A percentile compares a stretch with the other conserved stretches of the same genome.
phyloP scores from a whole-genome alignment of 1,140 invertebrate genomes.

The Akabosia matsudoensis region DNA sequence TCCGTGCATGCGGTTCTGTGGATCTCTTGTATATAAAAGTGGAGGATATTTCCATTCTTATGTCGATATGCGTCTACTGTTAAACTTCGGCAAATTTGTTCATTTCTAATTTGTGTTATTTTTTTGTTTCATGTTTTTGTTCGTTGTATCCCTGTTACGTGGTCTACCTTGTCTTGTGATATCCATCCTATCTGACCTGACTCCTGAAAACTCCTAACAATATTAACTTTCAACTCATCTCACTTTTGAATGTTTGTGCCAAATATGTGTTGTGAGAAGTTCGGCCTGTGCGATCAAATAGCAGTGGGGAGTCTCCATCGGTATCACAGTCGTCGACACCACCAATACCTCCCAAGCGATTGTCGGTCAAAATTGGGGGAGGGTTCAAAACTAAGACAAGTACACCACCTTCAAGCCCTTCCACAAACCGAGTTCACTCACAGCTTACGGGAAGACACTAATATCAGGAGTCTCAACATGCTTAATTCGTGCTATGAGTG shows the following conservation, averaged over 20 bases:
- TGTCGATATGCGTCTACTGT: too few relatives aligned
- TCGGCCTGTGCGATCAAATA: slow-evolving; percentile 11
- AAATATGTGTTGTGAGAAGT: slow-evolving; percentile 2
- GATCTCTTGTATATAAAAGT: too few relatives aligned
- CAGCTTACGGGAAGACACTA: background rate
- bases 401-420: slow-evolving; percentile 45
- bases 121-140: background rate
- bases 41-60: too few relatives aligned
- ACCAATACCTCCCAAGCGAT: slow-evolving; percentile 41
- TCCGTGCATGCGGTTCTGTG: slow-evolving; percentile 9
- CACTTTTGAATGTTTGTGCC: slow-evolving; percentile 2
- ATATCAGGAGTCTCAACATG: too few relatives aligned
- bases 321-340: slow-evolving; percentile 34
- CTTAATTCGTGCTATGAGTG: too few relatives aligned
- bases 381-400: slow-evolving; percentile 40
- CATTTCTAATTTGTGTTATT: background rate
- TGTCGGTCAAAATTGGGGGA: slow-evolving; percentile 39
- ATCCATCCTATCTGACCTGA: background rate
- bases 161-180: background rate
- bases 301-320: slow-evolving; percentile 25
- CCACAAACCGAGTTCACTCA: background rate
- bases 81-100: too few relatives aligned
- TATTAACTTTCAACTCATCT: background rate
- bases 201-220: background rate
- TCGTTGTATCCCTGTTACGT: background rate